phyloP scores from a whole-genome alignment of 2,797 vertebrate species.

The Gymnothorax reevesii region DNA sequence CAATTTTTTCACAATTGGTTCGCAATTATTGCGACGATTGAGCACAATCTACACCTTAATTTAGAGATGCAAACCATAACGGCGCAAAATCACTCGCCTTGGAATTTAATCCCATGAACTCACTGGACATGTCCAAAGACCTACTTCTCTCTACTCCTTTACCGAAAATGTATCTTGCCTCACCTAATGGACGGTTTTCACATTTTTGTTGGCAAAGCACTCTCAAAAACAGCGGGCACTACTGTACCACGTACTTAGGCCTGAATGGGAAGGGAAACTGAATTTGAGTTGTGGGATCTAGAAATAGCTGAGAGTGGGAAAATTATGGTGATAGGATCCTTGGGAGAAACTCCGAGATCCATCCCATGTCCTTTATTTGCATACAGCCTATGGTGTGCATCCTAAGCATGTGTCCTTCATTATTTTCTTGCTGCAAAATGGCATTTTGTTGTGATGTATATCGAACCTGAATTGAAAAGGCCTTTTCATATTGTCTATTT shows the following conservation, averaged over 20 bases:
- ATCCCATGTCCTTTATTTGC: neutral
- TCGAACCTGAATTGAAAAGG: slow-evolving; percentile 8
- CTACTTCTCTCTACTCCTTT: neutral
- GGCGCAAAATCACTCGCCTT: neutral
- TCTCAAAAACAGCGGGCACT: neutral
- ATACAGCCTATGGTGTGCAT: neutral
- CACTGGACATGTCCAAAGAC: neutral
- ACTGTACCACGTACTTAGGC: neutral
- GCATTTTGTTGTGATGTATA: neutral
- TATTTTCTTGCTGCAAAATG: neutral
- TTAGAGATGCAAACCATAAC: neutral
- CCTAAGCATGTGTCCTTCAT: neutral
- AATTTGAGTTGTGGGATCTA: neutral
- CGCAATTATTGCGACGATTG: neutral
- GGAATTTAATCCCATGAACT: neutral
- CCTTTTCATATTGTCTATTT: neutral
- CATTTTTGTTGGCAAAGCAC: neutral
- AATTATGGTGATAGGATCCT: neutral
- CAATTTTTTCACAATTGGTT: neutral
- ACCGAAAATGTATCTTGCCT: neutral
- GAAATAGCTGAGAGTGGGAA: neutral
- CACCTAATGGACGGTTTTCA: neutral
- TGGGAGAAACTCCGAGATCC: neutral
- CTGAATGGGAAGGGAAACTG: neutral
- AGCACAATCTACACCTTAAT: neutral